phyloP scores from a whole-genome alignment of 2,113 vertebrate species.

The Prochilodus magdalenae region DNA sequence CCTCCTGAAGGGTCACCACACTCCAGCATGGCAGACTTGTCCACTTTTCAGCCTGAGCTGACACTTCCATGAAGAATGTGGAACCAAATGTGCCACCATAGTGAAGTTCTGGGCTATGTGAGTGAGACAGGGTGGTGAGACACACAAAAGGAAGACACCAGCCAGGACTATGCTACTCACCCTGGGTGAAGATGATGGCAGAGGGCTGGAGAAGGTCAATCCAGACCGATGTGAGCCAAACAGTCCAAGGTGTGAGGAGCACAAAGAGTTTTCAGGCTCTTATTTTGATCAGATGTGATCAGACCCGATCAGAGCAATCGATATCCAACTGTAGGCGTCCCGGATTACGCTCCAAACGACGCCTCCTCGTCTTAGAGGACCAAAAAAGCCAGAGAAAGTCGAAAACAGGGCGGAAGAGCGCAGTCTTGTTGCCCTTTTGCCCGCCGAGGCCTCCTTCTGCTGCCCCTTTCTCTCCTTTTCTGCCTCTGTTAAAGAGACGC shows the following conservation, averaged over 20 bases:
- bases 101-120: neutral
- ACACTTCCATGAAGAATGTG: no score
- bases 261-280: neutral
- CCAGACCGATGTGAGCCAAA: neutral
- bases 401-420: neutral
- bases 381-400: neutral
- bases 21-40: neutral
- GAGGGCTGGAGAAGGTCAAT: neutral
- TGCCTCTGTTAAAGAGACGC: neutral
- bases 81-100: no score
- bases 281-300: neutral
- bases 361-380: no score
- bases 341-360: neutral
- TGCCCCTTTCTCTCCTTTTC: neutral
- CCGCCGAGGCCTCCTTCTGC: neutral
- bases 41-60: neutral
- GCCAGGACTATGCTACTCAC: neutral
- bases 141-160: neutral
- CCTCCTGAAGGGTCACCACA: neutral
- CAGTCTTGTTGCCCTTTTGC: neutral
- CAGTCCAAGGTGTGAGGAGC: neutral
- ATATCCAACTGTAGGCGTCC: neutral
- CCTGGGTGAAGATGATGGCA: neutral
- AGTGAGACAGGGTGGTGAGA: neutral
- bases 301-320: neutral